Base-by-base conservation (phyloP, 2,113 vertebrate species). In the Rhinolophus ferrumequinum region DNA sequence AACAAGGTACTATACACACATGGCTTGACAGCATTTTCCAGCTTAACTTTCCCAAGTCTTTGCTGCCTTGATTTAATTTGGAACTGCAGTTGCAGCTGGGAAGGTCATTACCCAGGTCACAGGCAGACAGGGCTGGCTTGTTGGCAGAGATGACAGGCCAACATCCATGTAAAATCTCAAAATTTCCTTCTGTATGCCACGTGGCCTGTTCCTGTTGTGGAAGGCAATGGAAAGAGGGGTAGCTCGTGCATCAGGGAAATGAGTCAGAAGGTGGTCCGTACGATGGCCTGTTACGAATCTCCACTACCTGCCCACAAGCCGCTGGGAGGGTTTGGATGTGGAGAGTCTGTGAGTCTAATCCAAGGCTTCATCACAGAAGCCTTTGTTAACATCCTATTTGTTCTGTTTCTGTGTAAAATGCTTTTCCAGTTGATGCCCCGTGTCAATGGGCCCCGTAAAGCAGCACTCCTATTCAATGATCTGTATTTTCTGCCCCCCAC, bases 351-450 rank as follows among this genome's bases (percentile, higher is more conserved):
- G 67, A 62, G 41, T 52, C 69, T 24, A 4, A 38, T 22, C 26
- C 13, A 60, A 73, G 41, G n/a, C 58, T 75, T 26, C n/a, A 26
- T 30, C 44, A 8, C 30, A 38, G n/a, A 44, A 44, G 41, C 41
- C 41, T 44, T 44, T 44, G 41, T 44, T 44, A 44, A 44, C 41
- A 44, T 44, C 41, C 22, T 30, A 5, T 52, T 41, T 13, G 44
- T 41, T 13, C n/a, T 22, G 26, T 41, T 56, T 56, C 58, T 56
- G 0, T 44, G 26, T n/a, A 0, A 76, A n/a, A 54, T 16, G 33
- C 44, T 21, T 0, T 64, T 75, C 38, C 52, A 18, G 33, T 38
- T 2, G 19, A 6, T 6, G 50, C 14, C 28, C 22, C 13, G 0
- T 54, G n/a, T 54, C n/a, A 54, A 2, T 64, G 41, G 41, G 13